Conservation (phyloP, 2,888 invertebrate genomes). For the Trissolcus brochymenae region DNA sequence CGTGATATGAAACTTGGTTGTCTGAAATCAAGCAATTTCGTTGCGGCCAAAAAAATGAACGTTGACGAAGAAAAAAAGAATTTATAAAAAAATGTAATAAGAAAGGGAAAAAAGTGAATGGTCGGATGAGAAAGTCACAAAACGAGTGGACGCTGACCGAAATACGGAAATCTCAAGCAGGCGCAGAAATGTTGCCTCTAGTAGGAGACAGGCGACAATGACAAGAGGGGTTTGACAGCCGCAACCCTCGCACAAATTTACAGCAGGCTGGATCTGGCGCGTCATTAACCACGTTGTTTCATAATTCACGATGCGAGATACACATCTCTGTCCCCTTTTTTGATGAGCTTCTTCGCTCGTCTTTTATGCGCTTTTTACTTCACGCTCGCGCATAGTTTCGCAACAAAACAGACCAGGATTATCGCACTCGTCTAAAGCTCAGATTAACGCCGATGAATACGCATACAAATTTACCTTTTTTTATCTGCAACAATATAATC, state of each 20-base stretch:
- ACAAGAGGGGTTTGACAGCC: conserved; percentile 66
- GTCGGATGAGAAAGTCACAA: conserved; percentile 31
- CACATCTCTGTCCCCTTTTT: conserved; percentile 39
- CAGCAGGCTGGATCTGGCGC: conserved; percentile 72
- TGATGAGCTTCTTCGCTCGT: conserved; percentile 32
- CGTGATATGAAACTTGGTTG: conserved; percentile 22
- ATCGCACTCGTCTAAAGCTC: not conserved
- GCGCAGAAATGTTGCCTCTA: conserved; percentile 23
- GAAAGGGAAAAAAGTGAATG: conserved; percentile 21
- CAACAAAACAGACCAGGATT: conserved; percentile 23
- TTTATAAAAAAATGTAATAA: not conserved
- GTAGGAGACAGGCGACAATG: conserved; percentile 39
- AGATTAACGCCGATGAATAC: conserved; percentile 1
- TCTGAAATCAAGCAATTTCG: conserved; percentile 32
- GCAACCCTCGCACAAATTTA: conserved; percentile 69
- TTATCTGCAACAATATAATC: too few relatives aligned
- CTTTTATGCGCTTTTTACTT: conserved; percentile 27
- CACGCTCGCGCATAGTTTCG: conserved; percentile 29
- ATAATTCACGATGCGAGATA: conserved; percentile 72
- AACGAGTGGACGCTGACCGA: conserved; percentile 40
- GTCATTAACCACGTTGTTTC: conserved; percentile 76
- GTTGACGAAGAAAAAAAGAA: not conserved
- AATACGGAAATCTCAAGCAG: conserved; percentile 46
- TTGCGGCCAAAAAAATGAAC: conserved; percentile 20
- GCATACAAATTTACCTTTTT: not conserved